Evolutionary conservation across 2,888 invertebrate genomes (phyloP), one percentile per base, ranked within the genome.

Genomic region (Eugnorisma glareosa): DNA sequence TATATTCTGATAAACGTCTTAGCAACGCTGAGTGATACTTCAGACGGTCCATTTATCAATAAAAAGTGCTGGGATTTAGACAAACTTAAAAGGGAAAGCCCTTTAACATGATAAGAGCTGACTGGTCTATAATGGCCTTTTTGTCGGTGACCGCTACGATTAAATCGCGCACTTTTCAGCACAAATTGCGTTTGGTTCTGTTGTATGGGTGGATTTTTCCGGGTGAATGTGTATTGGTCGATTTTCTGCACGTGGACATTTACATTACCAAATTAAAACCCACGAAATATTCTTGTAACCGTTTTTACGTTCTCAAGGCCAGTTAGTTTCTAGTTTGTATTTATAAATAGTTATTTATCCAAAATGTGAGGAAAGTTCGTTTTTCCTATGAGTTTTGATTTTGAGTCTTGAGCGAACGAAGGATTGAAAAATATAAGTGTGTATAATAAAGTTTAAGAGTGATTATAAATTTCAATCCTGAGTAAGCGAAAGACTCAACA

Each of bases 71-170:
- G 81, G 90, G 91, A 91, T 93, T 93, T 92, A 91, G 90, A 89
- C 90, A 92, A 94, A 94, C 94, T 95, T 94, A 93, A 95, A 94
- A 93, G 93, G 92, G 92, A 92, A 48, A 89, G 89, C 89, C 92
- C 91, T 92, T 92, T 94, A 95, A 94, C 94, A 93, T 94, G 95
- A 95, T 96, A 95, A 94, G 93, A 92, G 93, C 87, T 86, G 89
- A 90, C 88, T 89, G 88, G 83, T 84, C 90, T 91, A 92, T 95
- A 95, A 95, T 95, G 93, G 94, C 87, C 92, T 93, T 94, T 95
- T 94, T 94, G 94, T 93, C 90, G 93, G 90, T 89, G 88, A 90
- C 92, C 91, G 89, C 90, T 89, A 84, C 91, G 93, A 94, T 95
- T 94, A 94, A 94, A 95, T 94, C 93, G 93, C 89, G 91, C 92